Conservation (phyloP, 2,888 invertebrate genomes). For the Tetragonula carbonaria region DNA sequence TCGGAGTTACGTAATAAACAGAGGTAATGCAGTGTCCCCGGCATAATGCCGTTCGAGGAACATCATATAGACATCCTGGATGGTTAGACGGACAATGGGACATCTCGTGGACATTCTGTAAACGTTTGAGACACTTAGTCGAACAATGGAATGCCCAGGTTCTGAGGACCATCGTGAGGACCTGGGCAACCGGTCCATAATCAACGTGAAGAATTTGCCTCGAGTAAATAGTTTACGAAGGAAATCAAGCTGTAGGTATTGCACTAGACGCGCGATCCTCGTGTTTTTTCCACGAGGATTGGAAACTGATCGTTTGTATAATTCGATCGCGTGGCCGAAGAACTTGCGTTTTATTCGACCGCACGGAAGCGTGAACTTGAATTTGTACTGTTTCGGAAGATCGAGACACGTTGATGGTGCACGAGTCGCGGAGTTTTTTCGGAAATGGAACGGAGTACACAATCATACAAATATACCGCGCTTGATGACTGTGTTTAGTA, state of each 20-base stretch:
- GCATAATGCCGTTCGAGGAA: conserved; percentile 57
- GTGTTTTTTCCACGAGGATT: not conserved
- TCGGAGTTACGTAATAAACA: conserved; percentile 64
- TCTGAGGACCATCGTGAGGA: conserved; percentile 51
- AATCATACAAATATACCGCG: not conserved
- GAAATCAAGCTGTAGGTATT: conserved; percentile 12
- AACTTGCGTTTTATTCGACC: not conserved
- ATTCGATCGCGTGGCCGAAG: not conserved
- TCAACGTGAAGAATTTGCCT: conserved; percentile 42
- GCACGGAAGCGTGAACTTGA: not conserved
- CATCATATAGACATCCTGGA: conserved; percentile 60
- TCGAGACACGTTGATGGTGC: not conserved
- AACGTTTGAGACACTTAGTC: conserved; percentile 68
- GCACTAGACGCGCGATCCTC: not conserved
- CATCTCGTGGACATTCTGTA: conserved; percentile 69
- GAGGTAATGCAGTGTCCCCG: conserved; percentile 51
- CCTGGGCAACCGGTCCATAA: conserved; percentile 10
- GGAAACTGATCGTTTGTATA: conserved; percentile 11
- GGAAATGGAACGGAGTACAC: too few relatives aligned
- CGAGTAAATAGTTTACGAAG: conserved; percentile 35
- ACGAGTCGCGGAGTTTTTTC: too few relatives aligned
- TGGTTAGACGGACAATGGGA: conserved; percentile 65
- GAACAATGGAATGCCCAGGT: conserved; percentile 61
- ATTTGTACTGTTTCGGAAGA: not conserved
- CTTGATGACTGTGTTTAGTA: not conserved